Evolutionary conservation across 2,888 invertebrate species (phyloP).

Genomic region (Dryocosmus kuriphilus): DNA sequence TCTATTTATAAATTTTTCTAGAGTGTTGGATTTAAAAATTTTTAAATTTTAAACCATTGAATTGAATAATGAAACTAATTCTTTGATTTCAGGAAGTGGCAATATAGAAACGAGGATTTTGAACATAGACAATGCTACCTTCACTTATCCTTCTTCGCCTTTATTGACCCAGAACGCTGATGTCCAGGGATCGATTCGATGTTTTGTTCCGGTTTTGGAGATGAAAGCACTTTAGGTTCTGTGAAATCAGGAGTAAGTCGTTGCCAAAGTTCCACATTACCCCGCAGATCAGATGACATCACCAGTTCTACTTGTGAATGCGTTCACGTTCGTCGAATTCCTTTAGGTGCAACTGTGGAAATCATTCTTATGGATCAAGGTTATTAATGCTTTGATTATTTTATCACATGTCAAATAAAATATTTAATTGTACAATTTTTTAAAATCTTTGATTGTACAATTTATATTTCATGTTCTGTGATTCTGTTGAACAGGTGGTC

Average conservation of each 20-base stretch:
- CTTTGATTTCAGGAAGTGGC: conserved; percentile 78
- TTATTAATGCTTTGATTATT: conserved; percentile 61
- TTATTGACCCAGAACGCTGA: conserved; percentile 86
- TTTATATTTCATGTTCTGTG: conserved; percentile 5
- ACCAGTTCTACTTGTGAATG: conserved; percentile 82
- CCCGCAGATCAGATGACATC: conserved; percentile 13
- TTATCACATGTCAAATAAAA: neutral
- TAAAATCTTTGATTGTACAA: neutral
- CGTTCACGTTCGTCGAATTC: conserved; percentile 85
- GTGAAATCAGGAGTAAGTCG: conserved; percentile 45
- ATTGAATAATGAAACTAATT: neutral
- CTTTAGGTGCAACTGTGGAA: conserved; percentile 85
- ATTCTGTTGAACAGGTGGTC: conserved; percentile 78
- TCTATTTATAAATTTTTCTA: too few relatives aligned
- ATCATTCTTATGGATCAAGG: conserved; percentile 88
- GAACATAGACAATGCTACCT: conserved; percentile 85
- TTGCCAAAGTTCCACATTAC: conserved; percentile 32
- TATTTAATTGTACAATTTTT: neutral
- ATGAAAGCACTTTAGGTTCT: conserved; percentile 60
- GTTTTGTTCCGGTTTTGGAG: conserved; percentile 78
- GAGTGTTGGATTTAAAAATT: too few relatives aligned
- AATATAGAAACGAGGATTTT: conserved; percentile 78
- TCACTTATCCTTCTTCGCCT: conserved; percentile 88
- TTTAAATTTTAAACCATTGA: too few relatives aligned
- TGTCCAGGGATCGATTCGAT: conserved; percentile 79